Percentiles rank a stretch among this genome's conserved stretches.
Evolutionary conservation across 2,113 vertebrate species (phyloP).

Genomic region (Onychostoma macrolepis): DNA sequence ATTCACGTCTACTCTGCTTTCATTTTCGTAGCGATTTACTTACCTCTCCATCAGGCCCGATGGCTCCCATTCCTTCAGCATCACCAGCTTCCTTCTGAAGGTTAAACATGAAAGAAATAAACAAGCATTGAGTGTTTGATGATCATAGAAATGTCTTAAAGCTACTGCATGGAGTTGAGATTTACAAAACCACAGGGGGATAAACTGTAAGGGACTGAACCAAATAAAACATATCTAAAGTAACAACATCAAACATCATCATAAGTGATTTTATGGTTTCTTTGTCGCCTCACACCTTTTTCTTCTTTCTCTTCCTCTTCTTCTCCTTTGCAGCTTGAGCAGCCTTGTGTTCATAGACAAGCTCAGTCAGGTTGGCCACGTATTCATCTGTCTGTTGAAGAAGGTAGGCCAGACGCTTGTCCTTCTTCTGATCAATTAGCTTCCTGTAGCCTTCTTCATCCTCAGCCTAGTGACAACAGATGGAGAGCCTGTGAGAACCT

Average conservation of each 20-base stretch:
- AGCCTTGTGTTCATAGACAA: conserved; percentile 97
- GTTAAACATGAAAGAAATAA: conserved; percentile 53
- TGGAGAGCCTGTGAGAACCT: background rate
- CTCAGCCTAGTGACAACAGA: conserved; percentile 81
- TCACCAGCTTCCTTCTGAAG: conserved; percentile 89
- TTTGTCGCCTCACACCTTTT: conserved; percentile 81
- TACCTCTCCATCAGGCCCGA: conserved; percentile 97
- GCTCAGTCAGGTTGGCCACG: conserved; percentile 94
- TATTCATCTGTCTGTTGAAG: conserved; percentile 98
- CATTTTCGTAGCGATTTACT: conserved; percentile 37
- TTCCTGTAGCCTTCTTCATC: conserved; percentile 98
- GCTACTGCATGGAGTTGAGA: background rate
- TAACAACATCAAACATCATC: background rate
- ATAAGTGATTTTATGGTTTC: background rate
- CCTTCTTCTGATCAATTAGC: conserved; percentile 98
- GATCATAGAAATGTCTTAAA: background rate
- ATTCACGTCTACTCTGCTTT: conserved; percentile 16
- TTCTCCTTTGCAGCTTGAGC: conserved; percentile 98
- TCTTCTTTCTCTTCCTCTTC: conserved; percentile 90
- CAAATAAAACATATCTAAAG: background rate
- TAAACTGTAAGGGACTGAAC: background rate
- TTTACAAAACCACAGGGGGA: background rate
- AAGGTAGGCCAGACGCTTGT: conserved; percentile 93
- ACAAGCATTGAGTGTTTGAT: background rate
- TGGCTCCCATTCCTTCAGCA: conserved; percentile 85